These are phyloP conservation scores for Phyllostomus discolor DNA, from an alignment of 2,113 vertebrate genomes.

Conservation along the genomic window DNA sequence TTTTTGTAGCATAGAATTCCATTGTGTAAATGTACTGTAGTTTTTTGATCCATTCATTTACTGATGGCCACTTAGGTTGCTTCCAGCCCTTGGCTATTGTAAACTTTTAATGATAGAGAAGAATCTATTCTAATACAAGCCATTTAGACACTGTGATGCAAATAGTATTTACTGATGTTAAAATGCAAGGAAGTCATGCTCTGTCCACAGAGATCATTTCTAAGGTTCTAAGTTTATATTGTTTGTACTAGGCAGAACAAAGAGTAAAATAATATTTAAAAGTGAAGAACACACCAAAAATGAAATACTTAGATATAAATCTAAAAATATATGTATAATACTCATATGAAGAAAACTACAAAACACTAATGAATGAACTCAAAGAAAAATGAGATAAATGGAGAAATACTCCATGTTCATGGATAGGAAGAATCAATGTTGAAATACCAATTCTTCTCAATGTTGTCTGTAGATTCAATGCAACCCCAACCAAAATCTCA, in stretches of 20 bases:
- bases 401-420: not conserved
- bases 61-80: too few relatives aligned
- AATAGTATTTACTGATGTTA: not conserved
- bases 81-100: too few relatives aligned
- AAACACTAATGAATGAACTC: not conserved
- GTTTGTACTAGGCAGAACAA: not conserved
- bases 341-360: not conserved
- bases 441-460: not conserved
- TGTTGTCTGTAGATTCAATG: not conserved
- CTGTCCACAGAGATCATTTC: not conserved
- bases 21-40: too few relatives aligned
- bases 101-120: not conserved
- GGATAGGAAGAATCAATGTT: not conserved
- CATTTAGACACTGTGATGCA: not conserved
- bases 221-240: not conserved
- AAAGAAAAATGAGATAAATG: not conserved
- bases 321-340: not conserved
- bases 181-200: not conserved
- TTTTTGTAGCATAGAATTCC: too few relatives aligned
- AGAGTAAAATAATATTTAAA: not conserved
- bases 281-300: not conserved
- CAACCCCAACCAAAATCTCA: not conserved
- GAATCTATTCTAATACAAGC: not conserved
- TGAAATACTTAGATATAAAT: not conserved
- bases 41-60: too few relatives aligned